Conservation (phyloP, 1,140 invertebrate genomes). For the Diachasma alloeum region DNA sequence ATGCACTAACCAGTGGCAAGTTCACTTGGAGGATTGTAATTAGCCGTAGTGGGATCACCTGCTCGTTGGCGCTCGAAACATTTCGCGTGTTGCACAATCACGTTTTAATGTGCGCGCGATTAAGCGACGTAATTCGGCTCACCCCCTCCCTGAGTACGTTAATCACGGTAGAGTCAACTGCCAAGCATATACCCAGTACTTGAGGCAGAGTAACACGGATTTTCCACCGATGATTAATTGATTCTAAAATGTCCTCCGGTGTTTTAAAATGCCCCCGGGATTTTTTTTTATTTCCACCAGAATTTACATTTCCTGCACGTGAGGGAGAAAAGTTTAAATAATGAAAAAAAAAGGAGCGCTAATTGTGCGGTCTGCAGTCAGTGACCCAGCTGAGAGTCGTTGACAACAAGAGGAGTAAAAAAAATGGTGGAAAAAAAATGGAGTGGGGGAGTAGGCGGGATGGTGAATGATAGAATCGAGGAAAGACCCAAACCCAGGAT, state of each 20-base stretch:
- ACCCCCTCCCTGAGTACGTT: conserved; percentile 8
- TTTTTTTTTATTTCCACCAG: neutral
- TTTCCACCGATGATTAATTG: conserved; percentile 26
- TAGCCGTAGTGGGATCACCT: conserved; percentile 19
- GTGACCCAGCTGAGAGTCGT: conserved; percentile 7
- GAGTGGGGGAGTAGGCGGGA: neutral
- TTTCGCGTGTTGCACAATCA: conserved; percentile 31
- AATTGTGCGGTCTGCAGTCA: conserved; percentile 8
- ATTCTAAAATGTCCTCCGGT: conserved; percentile 14
- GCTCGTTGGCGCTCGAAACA: conserved; percentile 24
- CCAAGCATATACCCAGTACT: neutral
- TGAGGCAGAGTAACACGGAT: neutral
- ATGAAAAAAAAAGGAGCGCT: neutral
- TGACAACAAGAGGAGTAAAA: conserved; percentile 2
- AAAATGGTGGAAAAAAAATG: neutral
- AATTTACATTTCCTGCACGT: neutral
- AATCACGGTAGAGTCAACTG: conserved; percentile 16
- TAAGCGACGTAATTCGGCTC: conserved; percentile 27
- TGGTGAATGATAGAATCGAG: neutral
- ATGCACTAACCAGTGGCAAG: neutral
- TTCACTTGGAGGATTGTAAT: conserved; percentile 24
- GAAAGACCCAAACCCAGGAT: neutral
- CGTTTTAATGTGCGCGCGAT: conserved; percentile 27
- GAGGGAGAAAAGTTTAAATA: neutral
- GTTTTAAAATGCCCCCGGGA: neutral